Evolutionary conservation across 2,888 invertebrate species (phyloP).

Genomic region (Dasypolia templi): DNA sequence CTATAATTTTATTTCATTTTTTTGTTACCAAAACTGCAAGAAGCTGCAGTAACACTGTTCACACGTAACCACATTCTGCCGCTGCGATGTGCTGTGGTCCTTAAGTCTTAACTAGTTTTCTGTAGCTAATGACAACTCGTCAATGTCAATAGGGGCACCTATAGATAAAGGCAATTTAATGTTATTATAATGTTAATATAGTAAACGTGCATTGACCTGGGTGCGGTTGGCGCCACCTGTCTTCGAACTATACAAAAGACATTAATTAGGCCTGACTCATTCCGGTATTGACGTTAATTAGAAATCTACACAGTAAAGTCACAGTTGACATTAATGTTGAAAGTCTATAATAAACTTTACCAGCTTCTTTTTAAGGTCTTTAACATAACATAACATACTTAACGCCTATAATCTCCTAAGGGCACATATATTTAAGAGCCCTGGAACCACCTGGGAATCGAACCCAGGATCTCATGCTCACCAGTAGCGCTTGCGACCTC

Average conservation of each 20-base stretch:
- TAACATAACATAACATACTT: not conserved
- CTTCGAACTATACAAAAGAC: constrained; percentile 1
- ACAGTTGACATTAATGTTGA: not conserved
- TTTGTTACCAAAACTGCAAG: no score
- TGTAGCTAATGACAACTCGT: constrained; percentile 18
- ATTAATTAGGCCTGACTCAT: constrained; percentile 4
- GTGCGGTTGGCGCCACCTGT: constrained; percentile 21
- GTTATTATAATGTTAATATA: constrained; percentile 27
- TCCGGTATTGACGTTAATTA: not conserved
- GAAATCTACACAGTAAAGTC: not conserved
- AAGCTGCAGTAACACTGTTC: no score
- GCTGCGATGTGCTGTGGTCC: not conserved
- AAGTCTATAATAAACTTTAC: not conserved
- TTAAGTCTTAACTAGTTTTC: constrained; percentile 27
- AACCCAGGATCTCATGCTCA: no score
- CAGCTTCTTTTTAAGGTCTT: not conserved
- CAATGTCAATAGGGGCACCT: constrained; percentile 5
- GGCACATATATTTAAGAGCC: no score
- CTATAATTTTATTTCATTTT: no score
- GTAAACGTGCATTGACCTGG: constrained; percentile 28
- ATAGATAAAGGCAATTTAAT: constrained; percentile 39
- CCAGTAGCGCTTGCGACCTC: not conserved
- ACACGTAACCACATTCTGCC: not conserved
- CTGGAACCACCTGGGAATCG: no score
- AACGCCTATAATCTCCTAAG: not conserved